Evolutionary conservation across 2,797 vertebrate genomes (phyloP), one percentile per base, ranked within the genome.

Genomic region (Halcyon badia): DNA sequence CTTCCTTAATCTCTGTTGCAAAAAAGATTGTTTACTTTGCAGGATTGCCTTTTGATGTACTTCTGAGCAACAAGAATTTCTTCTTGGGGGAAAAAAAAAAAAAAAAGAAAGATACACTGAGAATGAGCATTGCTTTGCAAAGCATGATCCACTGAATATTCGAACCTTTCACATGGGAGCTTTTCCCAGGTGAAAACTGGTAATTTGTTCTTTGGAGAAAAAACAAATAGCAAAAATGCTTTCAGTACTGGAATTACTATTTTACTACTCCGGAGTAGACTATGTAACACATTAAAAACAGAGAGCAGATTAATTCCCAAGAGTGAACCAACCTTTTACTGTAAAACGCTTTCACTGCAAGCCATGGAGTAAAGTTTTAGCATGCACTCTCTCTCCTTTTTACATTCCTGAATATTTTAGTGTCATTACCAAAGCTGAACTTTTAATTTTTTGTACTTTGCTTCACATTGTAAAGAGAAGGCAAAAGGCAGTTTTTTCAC

Each of bases 321-420:
- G 97, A 93, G 96, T 60, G 85, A 97, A 90, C n/a, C 82, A 97
- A 92, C 86, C 90, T 97, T 97, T 98, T 97, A 90, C 91, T 84
- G 58, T 97, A 97, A 97, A 96, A 90, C 66, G 62, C 90, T 96
- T 98, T 90, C 89, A 72, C 52, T 91, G 75, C 68, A 89, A 97
- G 82, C 51, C 52, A 87, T 49, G 35, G 66, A 94, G 79, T 92
- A 57, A 87, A 96, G 90, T 96, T 96, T 80, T 90, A 93, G 37
- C 6, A 3, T 71, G 24, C 4, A 3, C 21, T 54, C 70, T 85
- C 72, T 87, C 62, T 70, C 48, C 61, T 83, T 85, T 96, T 77
- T 91, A 69, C 84, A 57, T 88, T 97, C 82, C 54, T 97, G 89
- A 97, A 96, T 95, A 97, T 95, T 98, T 98, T 92, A 94, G 48